Conservation (phyloP, 64 coral and sea anemone genomes). For the Stichodactyla mertensii region DNA sequence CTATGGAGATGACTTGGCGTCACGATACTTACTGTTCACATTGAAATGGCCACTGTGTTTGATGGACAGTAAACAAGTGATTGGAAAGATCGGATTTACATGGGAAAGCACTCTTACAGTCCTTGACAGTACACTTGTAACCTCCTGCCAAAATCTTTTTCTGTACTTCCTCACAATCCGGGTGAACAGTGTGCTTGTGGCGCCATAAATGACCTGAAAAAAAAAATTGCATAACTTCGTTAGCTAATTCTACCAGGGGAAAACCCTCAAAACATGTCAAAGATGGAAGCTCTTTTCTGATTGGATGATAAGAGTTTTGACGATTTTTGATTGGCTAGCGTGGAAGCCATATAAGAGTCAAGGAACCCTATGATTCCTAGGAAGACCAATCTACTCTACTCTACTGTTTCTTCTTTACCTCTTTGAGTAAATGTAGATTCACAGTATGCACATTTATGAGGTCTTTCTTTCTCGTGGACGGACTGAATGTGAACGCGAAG, state of each 20-base stretch:
- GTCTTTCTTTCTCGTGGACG: conserved; percentile 59
- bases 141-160: conserved; percentile 40
- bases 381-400: no score
- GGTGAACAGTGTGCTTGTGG: conserved; percentile 77
- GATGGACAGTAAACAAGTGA: conserved; percentile 24
- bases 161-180: conserved; percentile 67
- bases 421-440: conserved; percentile 77
- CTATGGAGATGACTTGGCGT: not conserved
- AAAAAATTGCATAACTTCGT: not conserved
- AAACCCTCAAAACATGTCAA: no score
- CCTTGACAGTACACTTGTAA: conserved; percentile 45
- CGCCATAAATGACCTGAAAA: conserved; percentile 77
- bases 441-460: conserved; percentile 77
- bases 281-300: no score
- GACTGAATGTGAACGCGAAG: conserved; percentile 63
- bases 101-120: conserved; percentile 34
- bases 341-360: no score
- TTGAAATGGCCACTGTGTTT: not conserved
- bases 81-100: conserved; percentile 40
- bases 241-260: no score
- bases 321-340: no score
- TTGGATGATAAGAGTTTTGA: no score
- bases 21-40: conserved; percentile 15
- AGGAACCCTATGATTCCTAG: no score
- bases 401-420: conserved; percentile 29